Percentiles rank a stretch among this genome's conserved stretches.
phyloP scores from a whole-genome alignment of 2,797 vertebrate genomes.

The Poecile montanus region DNA sequence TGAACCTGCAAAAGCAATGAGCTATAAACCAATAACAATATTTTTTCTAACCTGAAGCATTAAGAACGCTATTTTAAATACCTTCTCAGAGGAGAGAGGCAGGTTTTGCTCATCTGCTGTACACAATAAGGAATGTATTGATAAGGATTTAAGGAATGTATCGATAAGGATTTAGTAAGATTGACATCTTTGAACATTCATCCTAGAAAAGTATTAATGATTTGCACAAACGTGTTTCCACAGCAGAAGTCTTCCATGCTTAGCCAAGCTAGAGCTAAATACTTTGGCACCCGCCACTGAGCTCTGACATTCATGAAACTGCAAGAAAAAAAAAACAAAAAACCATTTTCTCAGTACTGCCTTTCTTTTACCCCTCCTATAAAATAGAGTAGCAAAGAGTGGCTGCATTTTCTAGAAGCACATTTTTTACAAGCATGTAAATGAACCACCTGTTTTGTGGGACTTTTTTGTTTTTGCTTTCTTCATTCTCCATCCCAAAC shows the following conservation, averaged over 20 bases:
- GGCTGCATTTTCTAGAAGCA: neutral
- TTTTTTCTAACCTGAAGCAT: neutral
- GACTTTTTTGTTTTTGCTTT: neutral
- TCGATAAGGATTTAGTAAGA: constrained; percentile 27
- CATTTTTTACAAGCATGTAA: neutral
- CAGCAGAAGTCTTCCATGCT: neutral
- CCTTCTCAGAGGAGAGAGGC: neutral
- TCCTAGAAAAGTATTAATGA: neutral
- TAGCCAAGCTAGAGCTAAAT: neutral
- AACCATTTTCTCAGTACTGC: neutral
- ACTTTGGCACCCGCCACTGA: neutral
- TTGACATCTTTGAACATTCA: constrained; percentile 3
- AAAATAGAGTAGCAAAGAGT: neutral
- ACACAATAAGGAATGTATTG: neutral
- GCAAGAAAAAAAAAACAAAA: neutral
- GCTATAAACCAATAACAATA: constrained; percentile 7
- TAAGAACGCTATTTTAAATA: neutral
- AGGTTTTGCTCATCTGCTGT: neutral
- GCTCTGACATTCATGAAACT: neutral
- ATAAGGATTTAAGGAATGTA: constrained; percentile 16
- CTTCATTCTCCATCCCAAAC: neutral
- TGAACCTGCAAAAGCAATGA: neutral
- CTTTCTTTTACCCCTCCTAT: neutral
- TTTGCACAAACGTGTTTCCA: neutral
- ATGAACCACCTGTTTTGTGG: neutral